These are phyloP conservation scores for Eurosta solidaginis DNA, from an alignment of 1,140 invertebrate species.

Conservation along the genomic window DNA sequence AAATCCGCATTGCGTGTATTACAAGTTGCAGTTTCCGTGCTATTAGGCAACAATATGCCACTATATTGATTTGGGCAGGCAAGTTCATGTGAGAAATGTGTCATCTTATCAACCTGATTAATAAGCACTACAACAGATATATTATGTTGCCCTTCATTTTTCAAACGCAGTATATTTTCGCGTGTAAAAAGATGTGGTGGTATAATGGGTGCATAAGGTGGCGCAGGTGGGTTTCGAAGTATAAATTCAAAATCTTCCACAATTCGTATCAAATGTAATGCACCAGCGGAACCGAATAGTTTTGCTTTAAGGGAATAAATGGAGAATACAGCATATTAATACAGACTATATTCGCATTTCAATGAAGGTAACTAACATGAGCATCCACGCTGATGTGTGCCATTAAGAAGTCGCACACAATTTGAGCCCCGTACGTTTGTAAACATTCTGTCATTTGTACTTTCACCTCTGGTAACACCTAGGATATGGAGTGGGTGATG, in stretches of 20 bases:
- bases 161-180: constrained; percentile 61
- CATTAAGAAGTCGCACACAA: constrained; percentile 88
- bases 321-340: background rate
- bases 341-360: background rate
- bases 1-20: constrained; percentile 55
- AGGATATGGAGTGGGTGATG: background rate
- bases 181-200: constrained; percentile 67
- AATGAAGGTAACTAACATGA: constrained; percentile 70
- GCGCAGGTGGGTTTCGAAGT: constrained; percentile 68
- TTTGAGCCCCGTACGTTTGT: constrained; percentile 72
- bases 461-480: constrained; percentile 54
- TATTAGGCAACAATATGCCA: constrained; percentile 50
- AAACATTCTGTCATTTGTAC: constrained; percentile 82
- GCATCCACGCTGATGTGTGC: constrained; percentile 91
- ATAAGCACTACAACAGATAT: constrained; percentile 66
- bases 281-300: constrained; percentile 79
- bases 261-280: constrained; percentile 74
- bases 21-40: constrained; percentile 44
- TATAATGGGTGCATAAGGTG: constrained; percentile 74
- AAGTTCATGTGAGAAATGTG: constrained; percentile 72
- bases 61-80: constrained; percentile 83
- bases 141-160: constrained; percentile 58
- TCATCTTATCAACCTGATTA: constrained; percentile 59
- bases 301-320: constrained; percentile 61
- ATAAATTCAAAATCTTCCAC: constrained; percentile 74